Conservation (phyloP, 2,888 invertebrate genomes). For the Nezara viridula region DNA sequence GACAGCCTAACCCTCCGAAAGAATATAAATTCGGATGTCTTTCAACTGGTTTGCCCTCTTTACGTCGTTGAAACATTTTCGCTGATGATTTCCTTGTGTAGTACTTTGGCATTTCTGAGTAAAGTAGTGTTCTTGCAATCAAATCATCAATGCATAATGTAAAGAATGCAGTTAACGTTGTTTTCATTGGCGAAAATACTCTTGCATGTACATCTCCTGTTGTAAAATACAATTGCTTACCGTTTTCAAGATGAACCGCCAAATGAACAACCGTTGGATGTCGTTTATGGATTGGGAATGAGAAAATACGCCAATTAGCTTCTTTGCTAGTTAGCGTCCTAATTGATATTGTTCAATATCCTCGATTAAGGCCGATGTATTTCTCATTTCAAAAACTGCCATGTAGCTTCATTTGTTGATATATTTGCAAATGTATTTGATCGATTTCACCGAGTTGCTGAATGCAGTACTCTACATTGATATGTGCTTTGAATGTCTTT, state of each 20-base stretch:
- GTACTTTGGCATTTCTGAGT: too few species aligned
- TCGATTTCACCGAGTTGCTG: slow-evolving; percentile 69
- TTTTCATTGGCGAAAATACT: not conserved
- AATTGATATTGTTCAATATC: slow-evolving; percentile 66
- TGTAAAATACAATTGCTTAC: not conserved
- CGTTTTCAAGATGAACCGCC: not conserved
- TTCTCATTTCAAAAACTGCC: slow-evolving; percentile 61
- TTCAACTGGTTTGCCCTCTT: too few species aligned
- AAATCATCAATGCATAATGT: too few species aligned
- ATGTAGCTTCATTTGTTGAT: slow-evolving; percentile 65
- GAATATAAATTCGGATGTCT: not conserved
- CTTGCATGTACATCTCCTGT: not conserved
- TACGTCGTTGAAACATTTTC: not conserved
- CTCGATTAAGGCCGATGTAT: slow-evolving; percentile 64
- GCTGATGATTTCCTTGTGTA: too few species aligned
- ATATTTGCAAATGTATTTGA: slow-evolving; percentile 69
- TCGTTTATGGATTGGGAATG: slow-evolving; percentile 66
- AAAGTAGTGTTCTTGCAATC: too few species aligned
- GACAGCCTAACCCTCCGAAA: too few species aligned
- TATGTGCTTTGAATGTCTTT: slow-evolving; percentile 67
- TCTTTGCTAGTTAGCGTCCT: slow-evolving; percentile 64
- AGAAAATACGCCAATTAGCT: slow-evolving; percentile 65
- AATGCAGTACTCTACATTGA: slow-evolving; percentile 67
- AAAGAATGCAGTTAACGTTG: too few species aligned
- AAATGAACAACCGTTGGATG: slow-evolving; percentile 65